Evolutionary conservation across 2,113 vertebrate genomes (phyloP).

Genomic region (Actenoides lindsayi): DNA sequence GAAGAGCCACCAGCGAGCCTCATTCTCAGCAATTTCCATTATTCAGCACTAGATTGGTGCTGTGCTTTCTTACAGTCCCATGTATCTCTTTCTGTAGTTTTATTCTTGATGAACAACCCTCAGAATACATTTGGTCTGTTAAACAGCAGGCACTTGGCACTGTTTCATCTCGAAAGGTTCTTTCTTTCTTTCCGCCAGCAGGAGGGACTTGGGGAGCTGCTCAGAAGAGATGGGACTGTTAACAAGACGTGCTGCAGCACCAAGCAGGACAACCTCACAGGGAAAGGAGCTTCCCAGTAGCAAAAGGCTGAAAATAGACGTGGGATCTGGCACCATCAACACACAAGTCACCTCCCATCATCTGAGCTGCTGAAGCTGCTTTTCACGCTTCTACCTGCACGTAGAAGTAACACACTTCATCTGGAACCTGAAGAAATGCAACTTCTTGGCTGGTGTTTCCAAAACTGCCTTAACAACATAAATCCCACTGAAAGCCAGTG

Average conservation of each 20-base stretch:
- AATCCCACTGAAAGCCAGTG: not conserved
- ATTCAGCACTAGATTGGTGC: not conserved
- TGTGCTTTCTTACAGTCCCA: not conserved
- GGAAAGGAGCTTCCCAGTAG: not conserved
- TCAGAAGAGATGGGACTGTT: not conserved
- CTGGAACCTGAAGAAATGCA: not conserved
- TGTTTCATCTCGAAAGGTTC: not conserved
- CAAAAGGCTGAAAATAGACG: not conserved
- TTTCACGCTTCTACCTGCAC: not conserved
- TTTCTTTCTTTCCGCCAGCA: not conserved
- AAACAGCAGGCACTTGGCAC: not conserved
- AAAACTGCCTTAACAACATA: not conserved
- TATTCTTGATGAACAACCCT: not conserved
- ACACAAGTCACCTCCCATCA: not conserved
- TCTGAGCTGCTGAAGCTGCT: not conserved
- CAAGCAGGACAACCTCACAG: accelerated
- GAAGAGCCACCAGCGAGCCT: not conserved
- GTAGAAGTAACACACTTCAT: not conserved
- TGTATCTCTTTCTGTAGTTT: not conserved
- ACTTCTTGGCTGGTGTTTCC: not conserved
- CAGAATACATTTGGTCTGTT: not conserved
- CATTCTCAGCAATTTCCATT: not conserved
- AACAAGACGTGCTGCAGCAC: not conserved
- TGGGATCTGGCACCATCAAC: not conserved
- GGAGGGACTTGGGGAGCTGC: not conserved